phyloP scores from a whole-genome alignment of 2,888 invertebrate species.

The Torymus texanus region DNA sequence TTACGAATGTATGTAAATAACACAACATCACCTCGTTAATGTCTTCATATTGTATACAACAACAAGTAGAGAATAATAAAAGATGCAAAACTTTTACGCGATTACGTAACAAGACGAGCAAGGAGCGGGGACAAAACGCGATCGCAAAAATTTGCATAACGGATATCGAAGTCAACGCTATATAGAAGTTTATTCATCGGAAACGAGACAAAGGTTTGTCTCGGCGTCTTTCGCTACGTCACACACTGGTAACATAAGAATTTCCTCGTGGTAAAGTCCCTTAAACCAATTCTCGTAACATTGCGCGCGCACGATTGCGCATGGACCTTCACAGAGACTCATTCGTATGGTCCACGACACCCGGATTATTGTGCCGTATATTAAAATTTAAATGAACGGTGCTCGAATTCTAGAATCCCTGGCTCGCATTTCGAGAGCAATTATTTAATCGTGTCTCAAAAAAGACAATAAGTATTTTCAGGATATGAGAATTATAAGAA shows the following conservation, averaged over 20 bases:
- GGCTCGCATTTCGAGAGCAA: no score
- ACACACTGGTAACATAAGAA: not conserved
- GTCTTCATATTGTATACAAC: not conserved
- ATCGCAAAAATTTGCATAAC: constrained; percentile 9
- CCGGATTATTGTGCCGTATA: no score
- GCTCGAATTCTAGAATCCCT: no score
- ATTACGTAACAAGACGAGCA: not conserved
- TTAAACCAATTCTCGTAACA: not conserved
- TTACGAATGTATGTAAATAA: no score
- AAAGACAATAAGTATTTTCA: no score
- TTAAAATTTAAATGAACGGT: no score
- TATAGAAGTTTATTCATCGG: constrained; percentile 9
- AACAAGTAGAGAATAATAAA: not conserved
- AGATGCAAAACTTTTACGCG: not conserved
- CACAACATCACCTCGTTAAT: no score
- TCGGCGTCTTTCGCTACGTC: not conserved
- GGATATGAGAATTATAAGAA: no score
- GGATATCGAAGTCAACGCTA: not conserved
- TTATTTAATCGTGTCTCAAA: no score
- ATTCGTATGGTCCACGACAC: no score
- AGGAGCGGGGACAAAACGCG: not conserved
- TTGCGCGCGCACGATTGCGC: not conserved
- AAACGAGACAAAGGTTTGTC: not conserved
- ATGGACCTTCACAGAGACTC: constrained; percentile 16
- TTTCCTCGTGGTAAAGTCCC: constrained; percentile 2